phyloP scores from a whole-genome alignment of 2,113 vertebrate species.

The Scomber colias region DNA sequence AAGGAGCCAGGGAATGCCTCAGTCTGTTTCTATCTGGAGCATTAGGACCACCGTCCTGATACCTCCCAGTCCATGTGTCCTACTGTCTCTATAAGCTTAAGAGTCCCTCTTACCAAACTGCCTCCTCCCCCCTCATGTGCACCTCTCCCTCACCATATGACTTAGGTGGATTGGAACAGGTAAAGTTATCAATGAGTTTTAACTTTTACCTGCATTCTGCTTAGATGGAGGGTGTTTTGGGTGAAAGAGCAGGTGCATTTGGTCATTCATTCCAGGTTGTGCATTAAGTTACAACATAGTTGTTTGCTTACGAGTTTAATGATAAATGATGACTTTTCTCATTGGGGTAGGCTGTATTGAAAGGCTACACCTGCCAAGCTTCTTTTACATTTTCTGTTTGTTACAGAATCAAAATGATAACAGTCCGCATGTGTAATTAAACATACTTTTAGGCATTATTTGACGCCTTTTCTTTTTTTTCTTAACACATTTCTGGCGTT shows the following conservation, averaged over 20 bases:
- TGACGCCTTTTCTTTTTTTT: background rate
- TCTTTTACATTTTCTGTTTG: too few relatives aligned
- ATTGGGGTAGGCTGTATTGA: background rate
- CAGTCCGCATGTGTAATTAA: too few relatives aligned
- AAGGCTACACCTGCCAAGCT: background rate
- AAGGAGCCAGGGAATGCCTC: constrained; percentile 18
- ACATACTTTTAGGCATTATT: background rate
- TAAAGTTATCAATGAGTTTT: background rate
- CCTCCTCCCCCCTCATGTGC: background rate
- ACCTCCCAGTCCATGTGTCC: constrained; percentile 4
- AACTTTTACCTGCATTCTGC: background rate
- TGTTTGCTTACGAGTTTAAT: background rate
- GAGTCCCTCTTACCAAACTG: constrained; percentile 8
- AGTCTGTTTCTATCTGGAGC: background rate
- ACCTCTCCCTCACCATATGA: constrained; percentile 3
- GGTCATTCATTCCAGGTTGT: background rate
- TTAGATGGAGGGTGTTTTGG: background rate
- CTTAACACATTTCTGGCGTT: background rate
- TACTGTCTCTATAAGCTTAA: constrained; percentile 5
- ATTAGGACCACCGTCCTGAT: background rate
- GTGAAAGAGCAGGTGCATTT: background rate
- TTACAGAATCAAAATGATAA: too few relatives aligned
- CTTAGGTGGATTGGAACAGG: constrained; percentile 7
- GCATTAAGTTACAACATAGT: background rate
- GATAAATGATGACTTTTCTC: background rate